A percentile compares a stretch with the other conserved stretches of the same genome.
These are phyloP conservation scores for Ranitomeya imitator DNA, from an alignment of 2,113 vertebrate species.

Conservation along the genomic window DNA sequence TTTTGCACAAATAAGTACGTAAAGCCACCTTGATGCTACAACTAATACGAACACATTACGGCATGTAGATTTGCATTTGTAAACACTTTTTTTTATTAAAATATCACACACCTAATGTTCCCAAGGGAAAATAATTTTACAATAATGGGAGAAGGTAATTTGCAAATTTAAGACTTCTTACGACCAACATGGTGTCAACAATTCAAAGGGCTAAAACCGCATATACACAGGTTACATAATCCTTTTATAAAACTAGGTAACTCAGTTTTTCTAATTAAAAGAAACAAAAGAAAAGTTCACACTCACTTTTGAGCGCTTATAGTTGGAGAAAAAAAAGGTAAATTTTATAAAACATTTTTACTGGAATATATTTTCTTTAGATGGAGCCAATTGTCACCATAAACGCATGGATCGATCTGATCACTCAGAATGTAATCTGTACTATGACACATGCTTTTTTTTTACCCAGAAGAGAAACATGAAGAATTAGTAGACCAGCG, in stretches of 20 bases:
- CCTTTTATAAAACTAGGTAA: not conserved
- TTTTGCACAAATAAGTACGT: not conserved
- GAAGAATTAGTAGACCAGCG: too few relatives aligned
- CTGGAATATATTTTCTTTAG: not conserved
- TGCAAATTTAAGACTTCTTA: not conserved
- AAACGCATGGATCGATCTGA: not conserved
- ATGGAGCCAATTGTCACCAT: not conserved
- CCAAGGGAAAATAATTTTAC: conserved; percentile 40
- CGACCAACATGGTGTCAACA: conserved; percentile 8
- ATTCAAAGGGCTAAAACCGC: conserved; percentile 12
- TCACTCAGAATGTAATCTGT: too few relatives aligned
- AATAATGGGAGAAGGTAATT: not conserved
- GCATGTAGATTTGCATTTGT: conserved; percentile 2
- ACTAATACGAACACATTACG: not conserved
- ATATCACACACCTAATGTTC: conserved; percentile 48
- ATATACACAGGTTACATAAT: conserved; percentile 21
- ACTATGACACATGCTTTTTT: too few relatives aligned
- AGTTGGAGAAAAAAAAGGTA: not conserved
- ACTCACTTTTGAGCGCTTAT: not conserved
- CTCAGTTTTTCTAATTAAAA: not conserved
- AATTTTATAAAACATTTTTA: too few relatives aligned
- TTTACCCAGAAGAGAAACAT: too few relatives aligned
- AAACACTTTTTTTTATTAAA: conserved; percentile 51
- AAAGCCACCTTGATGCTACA: not conserved
- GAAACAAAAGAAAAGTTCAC: not conserved